Conservation (phyloP, 1,140 invertebrate genomes). For the Cotesia vestalis region DNA sequence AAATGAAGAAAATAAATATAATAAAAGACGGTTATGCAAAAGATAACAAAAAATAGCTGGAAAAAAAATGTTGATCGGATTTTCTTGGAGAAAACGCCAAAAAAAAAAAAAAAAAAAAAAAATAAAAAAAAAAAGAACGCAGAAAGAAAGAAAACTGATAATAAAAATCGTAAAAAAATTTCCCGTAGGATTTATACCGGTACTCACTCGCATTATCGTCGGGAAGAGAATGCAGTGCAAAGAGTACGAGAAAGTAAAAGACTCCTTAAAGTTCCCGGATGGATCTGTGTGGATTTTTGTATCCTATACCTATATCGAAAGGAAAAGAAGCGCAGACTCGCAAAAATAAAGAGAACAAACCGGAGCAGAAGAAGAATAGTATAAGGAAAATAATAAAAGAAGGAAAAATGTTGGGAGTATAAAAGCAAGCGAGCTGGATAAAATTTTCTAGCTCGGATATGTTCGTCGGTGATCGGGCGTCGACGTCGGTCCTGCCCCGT, state of each 20-base stretch:
- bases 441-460: constrained; percentile 42
- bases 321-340: background rate
- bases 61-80: constrained; percentile 5
- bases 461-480: constrained; percentile 53
- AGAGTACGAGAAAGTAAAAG: constrained; percentile 5
- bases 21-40: background rate
- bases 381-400: no score
- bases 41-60: background rate
- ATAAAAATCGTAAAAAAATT: constrained; percentile 9
- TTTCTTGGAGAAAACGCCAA: background rate
- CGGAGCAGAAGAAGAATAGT: background rate
- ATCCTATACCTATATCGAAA: background rate
- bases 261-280: constrained; percentile 49
- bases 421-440: background rate
- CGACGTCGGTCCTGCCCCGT: constrained; percentile 43
- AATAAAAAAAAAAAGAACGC: background rate
- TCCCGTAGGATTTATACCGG: constrained; percentile 12
- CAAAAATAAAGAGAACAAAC: background rate
- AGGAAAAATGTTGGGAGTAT: no score
- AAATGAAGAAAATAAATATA: constrained; percentile 1
- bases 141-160: background rate
- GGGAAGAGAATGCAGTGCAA: constrained; percentile 12
- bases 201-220: constrained; percentile 17
- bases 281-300: constrained; percentile 23
- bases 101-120: background rate